Evolutionary conservation across 2,797 vertebrate genomes (phyloP), one percentile per base, ranked within the genome.

Genomic region (Cossypha dichroa): DNA sequence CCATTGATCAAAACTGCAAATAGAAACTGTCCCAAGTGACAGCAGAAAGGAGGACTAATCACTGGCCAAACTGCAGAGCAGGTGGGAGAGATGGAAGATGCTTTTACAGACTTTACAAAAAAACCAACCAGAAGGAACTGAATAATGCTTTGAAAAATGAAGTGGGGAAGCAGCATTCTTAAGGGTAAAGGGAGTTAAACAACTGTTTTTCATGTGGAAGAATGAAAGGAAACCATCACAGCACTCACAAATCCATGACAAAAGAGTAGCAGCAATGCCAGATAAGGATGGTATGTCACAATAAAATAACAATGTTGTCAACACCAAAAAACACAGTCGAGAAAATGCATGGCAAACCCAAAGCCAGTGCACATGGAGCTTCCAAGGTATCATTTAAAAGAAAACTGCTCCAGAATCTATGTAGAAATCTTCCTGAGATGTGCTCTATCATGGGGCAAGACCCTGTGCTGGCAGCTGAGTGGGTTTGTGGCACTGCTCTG

Each of bases 401-500:
- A 33, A 26, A 86, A 12, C 6, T 49, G 25, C 67, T 52, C 7
- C 48, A 74, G 36, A n/a, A n/a, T 23, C 60, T 34, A 2, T 28
- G 21, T 7, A 31, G 38, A 46, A 46, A 51, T 33, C 40, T 40
- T 75, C 36, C 41, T 6, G 38, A 58, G 29, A 38, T 6, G 15
- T 17, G 15, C 22, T 64, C n/a, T 15, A 0, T 34, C 40, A 8
- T 0, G 8, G 56, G 21, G 34, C 31, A 38, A 34, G 54, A 13
- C 7, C 51, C 41, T 11, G 28, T 7, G 10, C 49, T 22, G 48
- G 78, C 70, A 85, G 33, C 33, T 38, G 33, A 33, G 26, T 0
- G 13, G 28, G 10, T 54, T 67, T 5, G 1, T 56, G 48, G 29
- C 26, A 22, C 17, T 2, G 1, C 1, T 26, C 40, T 54, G n/a